phyloP scores from a whole-genome alignment of 2,888 invertebrate species.

The Lycocerus yunnanus region DNA sequence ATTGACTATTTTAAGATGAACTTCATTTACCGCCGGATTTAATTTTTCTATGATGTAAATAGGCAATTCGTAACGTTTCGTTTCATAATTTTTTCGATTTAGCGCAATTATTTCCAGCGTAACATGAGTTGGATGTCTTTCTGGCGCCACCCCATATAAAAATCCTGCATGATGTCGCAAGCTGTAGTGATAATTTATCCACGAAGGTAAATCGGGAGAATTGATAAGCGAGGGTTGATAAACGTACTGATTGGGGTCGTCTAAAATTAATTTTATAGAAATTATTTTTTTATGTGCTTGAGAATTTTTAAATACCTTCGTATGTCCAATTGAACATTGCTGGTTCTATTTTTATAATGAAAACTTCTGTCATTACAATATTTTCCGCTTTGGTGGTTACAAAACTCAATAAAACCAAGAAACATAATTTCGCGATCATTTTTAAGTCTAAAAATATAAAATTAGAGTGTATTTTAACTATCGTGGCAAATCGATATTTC shows the following conservation, averaged over 20 bases:
- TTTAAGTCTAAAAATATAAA: background rate
- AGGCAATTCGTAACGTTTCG: constrained; percentile 65
- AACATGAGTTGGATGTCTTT: constrained; percentile 58
- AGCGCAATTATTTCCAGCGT: constrained; percentile 77
- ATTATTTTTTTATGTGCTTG: background rate
- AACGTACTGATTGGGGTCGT: constrained; percentile 65
- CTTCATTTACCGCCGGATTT: constrained; percentile 72
- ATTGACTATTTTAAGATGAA: constrained; percentile 88
- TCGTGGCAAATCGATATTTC: background rate
- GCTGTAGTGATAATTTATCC: constrained; percentile 86
- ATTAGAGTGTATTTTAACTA: background rate
- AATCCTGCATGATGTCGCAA: constrained; percentile 77
- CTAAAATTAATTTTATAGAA: constrained; percentile 47
- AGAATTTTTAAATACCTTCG: constrained; percentile 60
- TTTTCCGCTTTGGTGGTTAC: constrained; percentile 49
- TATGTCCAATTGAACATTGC: constrained; percentile 81
- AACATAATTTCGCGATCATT: constrained; percentile 4
- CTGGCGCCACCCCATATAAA: constrained; percentile 83
- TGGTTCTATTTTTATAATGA: constrained; percentile 77
- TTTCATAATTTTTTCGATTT: constrained; percentile 79
- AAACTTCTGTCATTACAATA: constrained; percentile 74
- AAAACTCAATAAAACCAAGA: constrained; percentile 1
- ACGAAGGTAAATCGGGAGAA: constrained; percentile 83
- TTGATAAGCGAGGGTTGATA: constrained; percentile 77
- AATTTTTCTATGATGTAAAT: constrained; percentile 69